Percentiles rank a stretch among this genome's conserved stretches.
Evolutionary conservation across 2,888 invertebrate genomes (phyloP).

Genomic region (Sympetrum striolatum): DNA sequence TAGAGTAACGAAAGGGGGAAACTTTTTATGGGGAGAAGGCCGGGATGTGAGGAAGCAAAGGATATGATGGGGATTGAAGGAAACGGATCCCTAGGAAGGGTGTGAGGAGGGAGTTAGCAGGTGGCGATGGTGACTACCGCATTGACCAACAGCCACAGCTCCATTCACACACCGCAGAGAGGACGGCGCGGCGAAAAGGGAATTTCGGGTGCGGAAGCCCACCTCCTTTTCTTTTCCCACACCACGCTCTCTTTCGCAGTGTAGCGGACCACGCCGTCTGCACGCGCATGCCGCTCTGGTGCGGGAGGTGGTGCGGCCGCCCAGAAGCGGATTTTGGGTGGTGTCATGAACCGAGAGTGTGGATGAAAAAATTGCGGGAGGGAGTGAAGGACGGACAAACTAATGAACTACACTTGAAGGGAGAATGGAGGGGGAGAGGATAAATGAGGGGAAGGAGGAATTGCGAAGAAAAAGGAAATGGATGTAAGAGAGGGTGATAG

Average conservation of each 20-base stretch:
- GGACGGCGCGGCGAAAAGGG: background rate
- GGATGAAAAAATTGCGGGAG: background rate
- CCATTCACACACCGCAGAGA: slow-evolving; percentile 20
- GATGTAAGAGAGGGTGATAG: background rate
- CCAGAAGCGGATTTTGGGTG: background rate
- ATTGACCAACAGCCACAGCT: slow-evolving; percentile 2
- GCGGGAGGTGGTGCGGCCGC: background rate
- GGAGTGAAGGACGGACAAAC: background rate
- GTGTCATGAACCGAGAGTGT: background rate
- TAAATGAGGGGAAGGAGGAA: background rate
- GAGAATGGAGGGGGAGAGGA: background rate
- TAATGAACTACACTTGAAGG: background rate
- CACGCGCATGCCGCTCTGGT: background rate
- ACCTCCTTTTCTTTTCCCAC: background rate
- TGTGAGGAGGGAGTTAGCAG: background rate
- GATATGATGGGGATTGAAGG: background rate
- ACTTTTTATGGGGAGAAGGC: too few species aligned
- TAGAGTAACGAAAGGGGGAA: too few species aligned
- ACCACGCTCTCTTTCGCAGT: background rate
- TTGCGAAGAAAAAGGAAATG: background rate
- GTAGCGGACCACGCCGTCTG: background rate
- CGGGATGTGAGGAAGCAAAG: background rate
- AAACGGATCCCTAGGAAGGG: background rate
- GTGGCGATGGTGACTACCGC: slow-evolving; percentile 6
- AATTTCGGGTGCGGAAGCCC: background rate